These are phyloP conservation scores for Clarias platycephalus DNA, from an alignment of 2,797 vertebrate genomes.

Conservation along the genomic window DNA sequence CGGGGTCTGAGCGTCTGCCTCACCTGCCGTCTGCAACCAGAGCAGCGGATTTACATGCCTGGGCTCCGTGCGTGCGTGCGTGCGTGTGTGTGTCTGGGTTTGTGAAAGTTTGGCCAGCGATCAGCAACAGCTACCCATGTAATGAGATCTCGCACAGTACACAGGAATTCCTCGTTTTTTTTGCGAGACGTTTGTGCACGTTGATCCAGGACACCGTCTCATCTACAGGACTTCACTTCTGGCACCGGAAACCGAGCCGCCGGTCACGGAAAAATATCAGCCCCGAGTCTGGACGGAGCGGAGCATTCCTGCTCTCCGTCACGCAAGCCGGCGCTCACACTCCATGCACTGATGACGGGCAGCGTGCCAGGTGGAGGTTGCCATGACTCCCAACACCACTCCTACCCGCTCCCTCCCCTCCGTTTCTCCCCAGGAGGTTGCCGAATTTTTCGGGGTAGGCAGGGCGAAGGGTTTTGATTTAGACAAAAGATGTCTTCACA, in stretches of 20 bases:
- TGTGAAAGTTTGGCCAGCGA: constrained; percentile 27
- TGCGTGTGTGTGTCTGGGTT: neutral
- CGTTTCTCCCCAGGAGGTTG: constrained; percentile 79
- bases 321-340: constrained; percentile 83
- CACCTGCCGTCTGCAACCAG: constrained; percentile 31
- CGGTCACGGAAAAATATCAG: constrained; percentile 76
- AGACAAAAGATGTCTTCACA: constrained; percentile 96
- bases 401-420: constrained; percentile 44
- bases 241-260: constrained; percentile 74
- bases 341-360: constrained; percentile 87
- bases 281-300: constrained; percentile 86
- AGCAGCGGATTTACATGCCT: neutral
- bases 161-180: neutral
- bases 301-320: constrained; percentile 85
- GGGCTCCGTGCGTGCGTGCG: neutral
- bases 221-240: neutral
- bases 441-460: constrained; percentile 81
- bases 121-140: neutral
- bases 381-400: constrained; percentile 88
- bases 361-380: constrained; percentile 92
- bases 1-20: neutral
- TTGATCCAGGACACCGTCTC: neutral
- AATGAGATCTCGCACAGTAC: neutral
- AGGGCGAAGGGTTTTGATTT: constrained; percentile 86
- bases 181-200: neutral